Evolutionary conservation across 2,113 vertebrate species (phyloP).

Genomic region (Nycticryphes semicollaris): DNA sequence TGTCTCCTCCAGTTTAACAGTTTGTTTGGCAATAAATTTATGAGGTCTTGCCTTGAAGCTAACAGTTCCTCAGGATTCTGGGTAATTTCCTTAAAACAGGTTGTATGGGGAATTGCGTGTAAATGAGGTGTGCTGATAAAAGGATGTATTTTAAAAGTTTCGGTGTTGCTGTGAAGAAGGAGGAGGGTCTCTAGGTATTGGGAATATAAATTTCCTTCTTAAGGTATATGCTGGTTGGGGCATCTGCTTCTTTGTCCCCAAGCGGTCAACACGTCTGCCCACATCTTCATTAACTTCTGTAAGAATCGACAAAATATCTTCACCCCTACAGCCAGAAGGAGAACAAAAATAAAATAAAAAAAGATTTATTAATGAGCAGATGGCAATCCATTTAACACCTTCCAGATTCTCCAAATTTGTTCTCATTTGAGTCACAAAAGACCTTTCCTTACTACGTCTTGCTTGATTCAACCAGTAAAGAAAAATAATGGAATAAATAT

Average conservation of each 20-base stretch:
- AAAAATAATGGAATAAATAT: not conserved
- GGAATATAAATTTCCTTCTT: slow-evolving; percentile 81
- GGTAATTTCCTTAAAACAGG: not conserved
- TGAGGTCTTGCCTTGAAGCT: not conserved
- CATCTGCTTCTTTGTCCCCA: slow-evolving; percentile 81
- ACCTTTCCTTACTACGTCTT: not conserved
- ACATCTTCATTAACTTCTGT: slow-evolving; percentile 88
- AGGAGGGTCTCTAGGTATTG: slow-evolving; percentile 49
- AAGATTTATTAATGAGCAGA: not conserved
- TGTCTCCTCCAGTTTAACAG: not conserved
- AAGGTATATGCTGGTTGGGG: slow-evolving; percentile 84
- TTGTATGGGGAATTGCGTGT: not conserved
- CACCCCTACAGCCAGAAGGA: slow-evolving; percentile 59
- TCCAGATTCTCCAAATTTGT: not conserved
- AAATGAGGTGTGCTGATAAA: not conserved
- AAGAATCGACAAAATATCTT: slow-evolving; percentile 86
- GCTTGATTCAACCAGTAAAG: not conserved
- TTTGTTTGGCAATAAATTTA: not conserved
- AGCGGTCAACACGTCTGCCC: slow-evolving; percentile 16
- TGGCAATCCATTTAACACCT: not conserved
- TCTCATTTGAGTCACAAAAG: not conserved
- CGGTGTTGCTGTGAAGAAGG: not conserved
- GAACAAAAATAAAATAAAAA: not conserved
- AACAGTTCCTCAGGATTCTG: not conserved
- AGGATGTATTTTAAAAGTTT: not conserved